Conservation (phyloP, 2,113 vertebrate species). For the Phaethon lepturus region DNA sequence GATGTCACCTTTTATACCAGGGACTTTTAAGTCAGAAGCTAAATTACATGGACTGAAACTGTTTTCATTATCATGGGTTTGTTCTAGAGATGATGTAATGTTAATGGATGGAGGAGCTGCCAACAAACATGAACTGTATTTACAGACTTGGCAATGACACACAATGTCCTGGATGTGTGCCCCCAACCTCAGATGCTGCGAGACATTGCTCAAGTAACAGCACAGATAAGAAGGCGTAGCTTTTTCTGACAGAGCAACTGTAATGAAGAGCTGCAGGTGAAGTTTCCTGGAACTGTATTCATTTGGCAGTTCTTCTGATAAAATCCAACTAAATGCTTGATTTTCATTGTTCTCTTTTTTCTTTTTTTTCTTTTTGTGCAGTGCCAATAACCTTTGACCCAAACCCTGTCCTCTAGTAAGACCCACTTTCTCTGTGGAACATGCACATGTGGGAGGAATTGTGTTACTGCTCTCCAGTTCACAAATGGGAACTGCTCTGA, state of each 20-base stretch:
- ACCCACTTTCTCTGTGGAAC: background rate
- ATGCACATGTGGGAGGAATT: background rate
- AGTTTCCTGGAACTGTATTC: conserved; percentile 31
- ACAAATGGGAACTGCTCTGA: background rate
- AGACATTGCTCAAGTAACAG: conserved; percentile 17
- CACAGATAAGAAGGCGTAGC: background rate
- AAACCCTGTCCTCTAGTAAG: background rate
- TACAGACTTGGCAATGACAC: conserved; percentile 52
- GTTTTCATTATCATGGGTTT: conserved; percentile 49
- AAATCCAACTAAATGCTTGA: conserved; percentile 47
- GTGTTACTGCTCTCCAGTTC: conserved; percentile 14
- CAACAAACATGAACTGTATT: conserved; percentile 58
- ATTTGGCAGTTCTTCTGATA: conserved; percentile 38
- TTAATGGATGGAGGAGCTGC: conserved; percentile 41
- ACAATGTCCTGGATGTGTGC: conserved; percentile 9
- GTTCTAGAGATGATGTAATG: conserved; percentile 53
- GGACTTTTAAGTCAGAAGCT: conserved; percentile 34
- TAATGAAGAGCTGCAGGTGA: conserved; percentile 34
- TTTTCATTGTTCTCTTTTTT: background rate
- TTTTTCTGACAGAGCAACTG: conserved; percentile 20
- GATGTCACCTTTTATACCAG: background rate
- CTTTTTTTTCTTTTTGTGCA: background rate
- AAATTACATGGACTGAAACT: conserved; percentile 15
- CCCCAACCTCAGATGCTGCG: conserved; percentile 6
- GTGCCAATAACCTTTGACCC: conserved; percentile 25